These are phyloP conservation scores for Trochalopteron elliotii DNA, from an alignment of 2,113 vertebrate species.

Conservation along the genomic window DNA sequence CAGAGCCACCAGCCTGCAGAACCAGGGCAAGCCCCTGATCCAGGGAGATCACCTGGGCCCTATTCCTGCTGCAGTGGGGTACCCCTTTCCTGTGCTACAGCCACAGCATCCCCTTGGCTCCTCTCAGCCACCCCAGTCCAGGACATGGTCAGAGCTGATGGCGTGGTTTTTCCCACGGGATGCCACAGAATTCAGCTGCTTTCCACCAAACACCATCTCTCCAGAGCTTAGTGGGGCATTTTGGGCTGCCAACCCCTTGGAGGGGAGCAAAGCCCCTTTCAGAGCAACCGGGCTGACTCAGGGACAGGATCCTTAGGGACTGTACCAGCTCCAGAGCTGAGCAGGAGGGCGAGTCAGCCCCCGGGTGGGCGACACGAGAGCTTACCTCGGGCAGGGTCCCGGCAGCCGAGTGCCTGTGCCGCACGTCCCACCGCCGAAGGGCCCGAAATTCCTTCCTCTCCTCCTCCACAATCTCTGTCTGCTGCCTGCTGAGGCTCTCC, in stretches of 20 bases:
- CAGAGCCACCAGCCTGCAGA: not conserved
- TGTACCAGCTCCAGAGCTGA: not conserved
- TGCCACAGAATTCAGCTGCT: accelerated
- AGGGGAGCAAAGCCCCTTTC: not conserved
- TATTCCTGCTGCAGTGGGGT: accelerated
- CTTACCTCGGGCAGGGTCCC: conserved; percentile 56
- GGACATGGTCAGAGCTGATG: not conserved
- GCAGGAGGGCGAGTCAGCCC: not conserved
- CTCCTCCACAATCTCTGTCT: conserved; percentile 21
- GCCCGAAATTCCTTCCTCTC: conserved; percentile 20
- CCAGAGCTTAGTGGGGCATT: accelerated
- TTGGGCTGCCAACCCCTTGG: not conserved
- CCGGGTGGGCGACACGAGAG: accelerated
- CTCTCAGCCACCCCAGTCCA: accelerated
- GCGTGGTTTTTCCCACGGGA: accelerated
- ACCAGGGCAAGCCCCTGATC: accelerated
- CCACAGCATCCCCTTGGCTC: not conserved
- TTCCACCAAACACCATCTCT: not conserved
- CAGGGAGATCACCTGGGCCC: not conserved
- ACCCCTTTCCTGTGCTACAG: not conserved
- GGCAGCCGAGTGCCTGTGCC: not conserved
- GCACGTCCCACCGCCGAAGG: not conserved
- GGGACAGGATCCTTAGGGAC: not conserved
- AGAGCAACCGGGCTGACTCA: accelerated
- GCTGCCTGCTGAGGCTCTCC: not conserved